These are phyloP conservation scores for Lycophotia porphyrea DNA, from an alignment of 2,888 invertebrate species.

Conservation along the genomic window DNA sequence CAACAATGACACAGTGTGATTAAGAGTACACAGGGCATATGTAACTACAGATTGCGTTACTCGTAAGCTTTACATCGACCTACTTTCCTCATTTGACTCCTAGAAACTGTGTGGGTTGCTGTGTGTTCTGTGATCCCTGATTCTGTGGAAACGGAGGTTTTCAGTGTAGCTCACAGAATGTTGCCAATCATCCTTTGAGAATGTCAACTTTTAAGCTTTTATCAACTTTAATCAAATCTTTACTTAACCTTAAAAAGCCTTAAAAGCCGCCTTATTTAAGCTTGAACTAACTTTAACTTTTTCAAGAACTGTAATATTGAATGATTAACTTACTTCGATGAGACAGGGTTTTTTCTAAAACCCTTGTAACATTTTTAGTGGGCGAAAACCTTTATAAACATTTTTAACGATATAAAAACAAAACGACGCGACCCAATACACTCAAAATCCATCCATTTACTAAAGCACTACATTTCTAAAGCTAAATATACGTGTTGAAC, in stretches of 20 bases:
- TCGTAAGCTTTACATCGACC: slow-evolving; percentile 35
- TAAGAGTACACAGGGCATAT: slow-evolving; percentile 42
- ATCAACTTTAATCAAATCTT: background rate
- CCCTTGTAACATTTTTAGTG: background rate
- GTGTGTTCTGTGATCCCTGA: slow-evolving; percentile 10
- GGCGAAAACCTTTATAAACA: background rate
- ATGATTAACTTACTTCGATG: background rate
- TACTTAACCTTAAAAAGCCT: too few relatives aligned
- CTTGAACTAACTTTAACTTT: background rate
- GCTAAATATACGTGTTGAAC: slow-evolving; percentile 61
- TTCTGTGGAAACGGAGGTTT: background rate
- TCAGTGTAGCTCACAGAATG: slow-evolving; percentile 1
- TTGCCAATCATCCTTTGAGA: background rate
- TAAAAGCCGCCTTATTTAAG: too few relatives aligned
- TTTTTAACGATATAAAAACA: background rate
- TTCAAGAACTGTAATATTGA: background rate
- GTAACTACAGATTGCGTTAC: slow-evolving; percentile 36
- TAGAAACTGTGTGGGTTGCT: background rate
- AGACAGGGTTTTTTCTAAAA: background rate
- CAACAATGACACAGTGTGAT: slow-evolving; percentile 33
- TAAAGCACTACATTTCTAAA: slow-evolving; percentile 47
- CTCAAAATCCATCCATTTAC: slow-evolving; percentile 34
- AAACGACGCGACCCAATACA: background rate
- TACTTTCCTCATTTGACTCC: slow-evolving; percentile 35
- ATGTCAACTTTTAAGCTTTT: background rate